Percentiles rank a stretch among this genome's conserved stretches.
phyloP scores from a whole-genome alignment of 2,113 vertebrate species.

The Trinectes maculatus region DNA sequence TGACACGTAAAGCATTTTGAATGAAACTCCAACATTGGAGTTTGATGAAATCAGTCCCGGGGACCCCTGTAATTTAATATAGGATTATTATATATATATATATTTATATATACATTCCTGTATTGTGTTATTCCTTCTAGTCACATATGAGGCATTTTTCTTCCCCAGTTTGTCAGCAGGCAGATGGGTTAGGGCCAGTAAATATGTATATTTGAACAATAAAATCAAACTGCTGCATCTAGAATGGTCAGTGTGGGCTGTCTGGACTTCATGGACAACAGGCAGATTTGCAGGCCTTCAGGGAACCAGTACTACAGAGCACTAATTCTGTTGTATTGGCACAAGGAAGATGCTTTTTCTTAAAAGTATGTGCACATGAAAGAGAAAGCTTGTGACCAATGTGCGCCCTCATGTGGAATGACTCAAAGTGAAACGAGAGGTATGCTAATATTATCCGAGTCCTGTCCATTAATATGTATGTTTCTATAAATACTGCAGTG shows the following conservation, averaged over 20 bases:
- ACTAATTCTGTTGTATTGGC: conserved; percentile 69
- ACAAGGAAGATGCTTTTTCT: conserved; percentile 63
- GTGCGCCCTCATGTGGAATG: conserved; percentile 18
- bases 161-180: conserved; percentile 18
- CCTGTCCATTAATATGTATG: conserved; percentile 20
- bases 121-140: neutral
- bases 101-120: no score
- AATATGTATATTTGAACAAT: conserved; percentile 19
- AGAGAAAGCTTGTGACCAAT: conserved; percentile 25
- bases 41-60: neutral
- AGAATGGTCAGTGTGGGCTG: conserved; percentile 11
- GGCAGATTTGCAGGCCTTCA: conserved; percentile 36
- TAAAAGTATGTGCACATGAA: conserved; percentile 59
- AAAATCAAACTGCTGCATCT: conserved; percentile 33
- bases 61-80: neutral
- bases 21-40: conserved; percentile 9
- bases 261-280: conserved; percentile 19
- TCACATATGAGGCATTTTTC: conserved; percentile 16
- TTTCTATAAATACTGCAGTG: conserved; percentile 41
- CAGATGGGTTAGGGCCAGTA: conserved; percentile 14
- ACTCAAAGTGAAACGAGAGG: conserved; percentile 33
- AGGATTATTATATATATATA: neutral
- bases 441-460: conserved; percentile 28
- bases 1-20: conserved; percentile 6
- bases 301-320: conserved; percentile 60